Evolutionary conservation across 2,797 vertebrate species (phyloP).

Genomic region (Salarias fasciatus): DNA sequence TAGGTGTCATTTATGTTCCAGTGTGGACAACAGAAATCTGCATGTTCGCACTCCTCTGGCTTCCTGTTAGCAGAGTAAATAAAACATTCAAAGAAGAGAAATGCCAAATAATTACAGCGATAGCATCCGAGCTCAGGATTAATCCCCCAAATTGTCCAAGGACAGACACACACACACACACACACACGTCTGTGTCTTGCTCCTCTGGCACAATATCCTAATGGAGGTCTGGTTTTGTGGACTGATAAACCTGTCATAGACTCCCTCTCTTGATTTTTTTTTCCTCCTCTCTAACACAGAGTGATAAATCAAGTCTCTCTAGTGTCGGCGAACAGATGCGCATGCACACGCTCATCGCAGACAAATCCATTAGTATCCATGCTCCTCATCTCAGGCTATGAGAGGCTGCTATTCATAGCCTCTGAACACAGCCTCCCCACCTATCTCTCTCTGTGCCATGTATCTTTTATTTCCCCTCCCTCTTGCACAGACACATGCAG

Average conservation of each 20-base stretch:
- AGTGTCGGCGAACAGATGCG: constrained; percentile 37
- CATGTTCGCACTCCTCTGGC: background rate
- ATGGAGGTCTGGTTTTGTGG: constrained; percentile 58
- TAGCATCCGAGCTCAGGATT: constrained; percentile 19
- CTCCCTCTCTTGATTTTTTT: constrained; percentile 17
- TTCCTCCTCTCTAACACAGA: constrained; percentile 35
- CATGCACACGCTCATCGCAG: constrained; percentile 4
- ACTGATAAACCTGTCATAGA: constrained; percentile 61
- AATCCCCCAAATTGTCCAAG: constrained; percentile 16
- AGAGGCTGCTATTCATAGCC: constrained; percentile 51
- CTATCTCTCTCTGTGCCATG: constrained; percentile 28
- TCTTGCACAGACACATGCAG: constrained; percentile 2
- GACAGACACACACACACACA: constrained; percentile 14
- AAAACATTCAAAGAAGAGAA: background rate
- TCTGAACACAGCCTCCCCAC: constrained; percentile 44
- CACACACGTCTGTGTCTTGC: constrained; percentile 33
- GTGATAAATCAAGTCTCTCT: constrained; percentile 60
- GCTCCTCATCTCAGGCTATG: constrained; percentile 13
- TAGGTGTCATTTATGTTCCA: background rate
- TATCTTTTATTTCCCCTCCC: constrained; percentile 37
- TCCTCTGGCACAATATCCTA: constrained; percentile 43
- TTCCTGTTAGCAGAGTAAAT: constrained; percentile 2
- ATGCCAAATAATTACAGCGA: constrained; percentile 6
- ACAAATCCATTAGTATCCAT: constrained; percentile 34
- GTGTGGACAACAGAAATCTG: background rate